phyloP scores from a whole-genome alignment of 2,113 vertebrate species.

The Polypterus bichir region DNA sequence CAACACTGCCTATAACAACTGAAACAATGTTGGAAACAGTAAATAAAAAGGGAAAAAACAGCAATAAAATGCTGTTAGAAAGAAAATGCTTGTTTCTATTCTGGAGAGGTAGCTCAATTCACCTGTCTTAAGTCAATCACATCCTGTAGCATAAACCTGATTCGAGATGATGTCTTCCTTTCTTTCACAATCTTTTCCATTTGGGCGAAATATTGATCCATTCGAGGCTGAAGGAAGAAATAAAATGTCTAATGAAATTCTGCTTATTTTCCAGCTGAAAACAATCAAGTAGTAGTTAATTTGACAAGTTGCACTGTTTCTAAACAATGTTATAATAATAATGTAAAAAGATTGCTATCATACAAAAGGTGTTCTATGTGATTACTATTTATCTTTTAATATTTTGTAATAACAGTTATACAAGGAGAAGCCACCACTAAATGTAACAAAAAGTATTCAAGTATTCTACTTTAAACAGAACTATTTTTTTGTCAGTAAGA shows the following conservation, averaged over 20 bases:
- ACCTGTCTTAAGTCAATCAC: slow-evolving; percentile 90
- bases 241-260: neutral
- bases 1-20: too few species aligned
- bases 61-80: too few species aligned
- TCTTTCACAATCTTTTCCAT: slow-evolving; percentile 98
- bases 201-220: slow-evolving; percentile 97
- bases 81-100: neutral
- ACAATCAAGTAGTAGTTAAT: neutral
- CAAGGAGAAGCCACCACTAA: too few species aligned
- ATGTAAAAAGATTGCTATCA: too few species aligned
- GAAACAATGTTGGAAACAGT: too few species aligned
- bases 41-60: too few species aligned
- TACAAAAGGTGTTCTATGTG: too few species aligned
- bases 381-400: too few species aligned
- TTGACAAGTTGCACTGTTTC: neutral
- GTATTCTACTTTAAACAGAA: too few species aligned
- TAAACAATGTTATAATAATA: neutral
- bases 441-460: too few species aligned
- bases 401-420: too few species aligned
- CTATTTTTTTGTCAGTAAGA: too few species aligned
- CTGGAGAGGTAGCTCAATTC: slow-evolving; percentile 9
- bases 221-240: slow-evolving; percentile 64
- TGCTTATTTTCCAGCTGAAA: neutral
- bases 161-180: slow-evolving; percentile 89
- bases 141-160: slow-evolving; percentile 95